Base-by-base conservation (phyloP, 2,888 invertebrate genomes). In the Eumacrocentrus americanus region DNA sequence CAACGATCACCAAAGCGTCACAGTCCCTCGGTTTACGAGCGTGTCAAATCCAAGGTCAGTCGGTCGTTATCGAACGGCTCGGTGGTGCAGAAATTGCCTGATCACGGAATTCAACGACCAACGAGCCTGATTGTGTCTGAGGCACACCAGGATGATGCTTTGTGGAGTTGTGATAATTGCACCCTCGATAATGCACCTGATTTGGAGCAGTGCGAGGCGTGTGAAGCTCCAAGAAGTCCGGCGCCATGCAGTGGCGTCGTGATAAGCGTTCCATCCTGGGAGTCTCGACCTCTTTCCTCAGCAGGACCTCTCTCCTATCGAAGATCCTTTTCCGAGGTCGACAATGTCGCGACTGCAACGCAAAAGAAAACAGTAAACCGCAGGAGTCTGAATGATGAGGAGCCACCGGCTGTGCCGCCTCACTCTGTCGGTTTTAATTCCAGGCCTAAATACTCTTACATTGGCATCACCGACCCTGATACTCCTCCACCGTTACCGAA, bases 161-260 rank as follows among this genome's bases (percentile, higher is more conserved):
- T 78, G 52, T 91, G 91, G 91, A 86, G 88, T 11, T 91, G 91
- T 73, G 85, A 85, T 68, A 86, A 89, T 71, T 92, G 92, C 76
- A 92, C 92, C 0, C 81, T 92, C 34, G 86, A 90, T 67, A 92
- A 92, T 81, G 84, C 87, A 53, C 85, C 85, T 0, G 84, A 86
- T 23, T 83, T 86, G 62, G 85, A 86, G 4, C 84, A 88, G 62
- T 92, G 92, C 78, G 89, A 89, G 70, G 89, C 91, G 0, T 92
- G 92, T 72, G 85, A 91, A 69, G 86, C 90, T 0, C 91, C 91
- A 0, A 82, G 87, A 67, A 83, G 83, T 57, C 85, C 86, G 47
- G 82, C 81, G 14, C 81, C 81, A 1, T 78, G 81, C 52, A 82
- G 82, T 58, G 82, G 82, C 5, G 81, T 82, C 18, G 81, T 83